These are phyloP conservation scores for Ginglymostoma cirratum DNA, from an alignment of 2,113 vertebrate genomes.

Conservation along the genomic window DNA sequence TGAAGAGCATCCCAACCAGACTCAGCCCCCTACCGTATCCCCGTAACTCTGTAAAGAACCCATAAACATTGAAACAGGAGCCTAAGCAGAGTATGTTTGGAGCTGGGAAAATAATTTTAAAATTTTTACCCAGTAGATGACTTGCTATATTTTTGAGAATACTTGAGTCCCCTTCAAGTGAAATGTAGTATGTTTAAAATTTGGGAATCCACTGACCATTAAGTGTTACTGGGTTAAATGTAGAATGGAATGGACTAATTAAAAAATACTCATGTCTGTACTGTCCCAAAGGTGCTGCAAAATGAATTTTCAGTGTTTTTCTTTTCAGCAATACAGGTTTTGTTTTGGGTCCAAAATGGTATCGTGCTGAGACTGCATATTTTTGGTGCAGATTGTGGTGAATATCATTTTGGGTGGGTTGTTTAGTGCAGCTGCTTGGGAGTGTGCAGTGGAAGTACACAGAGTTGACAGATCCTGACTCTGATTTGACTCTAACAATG, in stretches of 20 bases:
- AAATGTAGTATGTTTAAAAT: background rate
- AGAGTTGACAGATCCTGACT: too few relatives aligned
- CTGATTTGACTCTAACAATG: too few relatives aligned
- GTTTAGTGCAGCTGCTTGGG: too few relatives aligned
- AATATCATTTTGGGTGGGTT: too few relatives aligned
- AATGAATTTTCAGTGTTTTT: background rate
- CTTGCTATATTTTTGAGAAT: background rate
- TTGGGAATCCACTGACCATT: background rate
- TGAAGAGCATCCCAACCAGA: too few relatives aligned
- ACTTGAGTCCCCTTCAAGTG: background rate
- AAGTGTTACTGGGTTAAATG: background rate
- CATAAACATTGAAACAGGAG: too few relatives aligned
- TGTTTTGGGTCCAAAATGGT: background rate
- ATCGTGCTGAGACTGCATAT: too few relatives aligned
- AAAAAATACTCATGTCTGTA: background rate
- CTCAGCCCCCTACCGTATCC: too few relatives aligned
- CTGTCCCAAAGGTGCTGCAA: background rate
- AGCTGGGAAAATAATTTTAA: background rate
- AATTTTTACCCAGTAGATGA: background rate
- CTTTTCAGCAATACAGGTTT: background rate
- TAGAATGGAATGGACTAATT: background rate
- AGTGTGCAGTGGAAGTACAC: too few relatives aligned
- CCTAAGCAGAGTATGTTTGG: too few relatives aligned
- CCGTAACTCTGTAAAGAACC: too few relatives aligned
- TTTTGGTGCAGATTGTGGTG: too few relatives aligned